Evolutionary conservation across 2,113 vertebrate species (phyloP).

Genomic region (Charadrius vociferus): DNA sequence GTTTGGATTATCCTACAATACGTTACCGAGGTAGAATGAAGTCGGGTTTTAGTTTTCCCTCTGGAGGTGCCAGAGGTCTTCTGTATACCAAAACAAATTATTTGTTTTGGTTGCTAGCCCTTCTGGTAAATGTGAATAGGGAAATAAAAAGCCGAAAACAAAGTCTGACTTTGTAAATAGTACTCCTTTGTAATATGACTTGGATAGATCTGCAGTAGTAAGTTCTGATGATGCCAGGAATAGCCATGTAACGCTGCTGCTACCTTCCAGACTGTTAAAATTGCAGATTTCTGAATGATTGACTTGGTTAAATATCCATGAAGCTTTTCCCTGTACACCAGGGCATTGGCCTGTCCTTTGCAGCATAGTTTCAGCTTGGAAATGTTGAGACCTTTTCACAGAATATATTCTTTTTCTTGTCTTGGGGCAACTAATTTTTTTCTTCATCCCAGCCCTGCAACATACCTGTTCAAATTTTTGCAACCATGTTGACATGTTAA

Average conservation of each 20-base stretch:
- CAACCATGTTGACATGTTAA: neutral
- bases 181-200: neutral
- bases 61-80: neutral
- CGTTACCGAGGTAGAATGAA: neutral
- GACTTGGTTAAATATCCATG: neutral
- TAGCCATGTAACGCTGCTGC: neutral
- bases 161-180: neutral
- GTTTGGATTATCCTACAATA: neutral
- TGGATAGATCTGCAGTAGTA: neutral
- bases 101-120: neutral
- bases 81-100: neutral
- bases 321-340: neutral
- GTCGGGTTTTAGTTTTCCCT: neutral
- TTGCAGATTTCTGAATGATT: neutral
- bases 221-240: neutral
- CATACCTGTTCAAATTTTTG: neutral
- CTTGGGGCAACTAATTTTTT: neutral
- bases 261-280: neutral
- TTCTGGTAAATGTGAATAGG: neutral
- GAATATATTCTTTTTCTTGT: neutral
- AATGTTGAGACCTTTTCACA: neutral
- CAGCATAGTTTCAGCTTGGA: neutral
- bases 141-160: neutral
- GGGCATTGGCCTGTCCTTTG: neutral
- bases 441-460: neutral